These are phyloP conservation scores for Calliscelio sp. DNA, from an alignment of 2,888 invertebrate species.

Conservation along the genomic window DNA sequence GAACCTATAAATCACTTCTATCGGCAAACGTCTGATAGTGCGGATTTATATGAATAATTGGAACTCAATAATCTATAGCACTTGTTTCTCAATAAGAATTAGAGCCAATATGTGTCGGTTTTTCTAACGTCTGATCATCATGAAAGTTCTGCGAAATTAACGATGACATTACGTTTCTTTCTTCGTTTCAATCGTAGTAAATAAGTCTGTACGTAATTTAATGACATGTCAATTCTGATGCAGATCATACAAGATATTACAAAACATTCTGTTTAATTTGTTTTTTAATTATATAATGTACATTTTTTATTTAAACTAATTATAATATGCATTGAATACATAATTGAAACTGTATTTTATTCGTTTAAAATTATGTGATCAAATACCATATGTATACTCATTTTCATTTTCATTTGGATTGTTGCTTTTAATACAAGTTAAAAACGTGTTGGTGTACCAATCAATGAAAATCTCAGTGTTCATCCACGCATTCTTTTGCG, in stretches of 20 bases:
- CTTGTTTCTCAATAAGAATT: background rate
- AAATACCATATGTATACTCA: background rate
- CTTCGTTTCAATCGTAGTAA: background rate
- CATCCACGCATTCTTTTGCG: background rate
- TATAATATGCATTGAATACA: too few relatives aligned
- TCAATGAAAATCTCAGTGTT: background rate
- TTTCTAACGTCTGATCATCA: background rate
- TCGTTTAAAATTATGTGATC: too few relatives aligned
- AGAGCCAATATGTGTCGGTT: background rate
- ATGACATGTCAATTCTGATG: background rate
- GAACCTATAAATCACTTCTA: conserved; percentile 50
- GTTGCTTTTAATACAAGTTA: background rate
- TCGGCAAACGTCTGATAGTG: conserved; percentile 30
- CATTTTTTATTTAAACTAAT: too few relatives aligned
- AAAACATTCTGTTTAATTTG: background rate
- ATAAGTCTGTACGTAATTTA: background rate
- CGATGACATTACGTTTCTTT: background rate
- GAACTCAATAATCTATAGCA: conserved; percentile 16
- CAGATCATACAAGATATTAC: background rate
- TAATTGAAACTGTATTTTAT: too few relatives aligned
- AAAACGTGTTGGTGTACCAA: background rate
- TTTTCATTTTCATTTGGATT: background rate
- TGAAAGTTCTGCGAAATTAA: background rate
- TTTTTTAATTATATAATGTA: background rate
- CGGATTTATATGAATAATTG: conserved; percentile 19